phyloP scores from a whole-genome alignment of 1,140 invertebrate species.

The Psilanteris sp. region DNA sequence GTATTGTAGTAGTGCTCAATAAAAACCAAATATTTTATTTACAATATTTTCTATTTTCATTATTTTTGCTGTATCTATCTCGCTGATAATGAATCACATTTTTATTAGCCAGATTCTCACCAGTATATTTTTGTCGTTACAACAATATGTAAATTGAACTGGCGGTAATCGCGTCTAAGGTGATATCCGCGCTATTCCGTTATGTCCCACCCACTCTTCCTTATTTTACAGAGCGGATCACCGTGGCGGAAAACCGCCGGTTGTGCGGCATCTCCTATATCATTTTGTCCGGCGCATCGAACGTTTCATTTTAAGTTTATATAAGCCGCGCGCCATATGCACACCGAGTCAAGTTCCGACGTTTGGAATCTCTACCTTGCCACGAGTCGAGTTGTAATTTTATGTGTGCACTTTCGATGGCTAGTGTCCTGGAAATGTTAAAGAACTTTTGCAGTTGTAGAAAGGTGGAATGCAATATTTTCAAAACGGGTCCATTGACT shows the following conservation, averaged over 20 bases:
- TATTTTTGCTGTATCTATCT: too few species aligned
- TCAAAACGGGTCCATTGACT: too few species aligned
- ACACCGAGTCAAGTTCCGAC: slow-evolving; percentile 43
- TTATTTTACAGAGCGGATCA: slow-evolving; percentile 66
- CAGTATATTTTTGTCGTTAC: too few species aligned
- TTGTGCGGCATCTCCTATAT: slow-evolving; percentile 48
- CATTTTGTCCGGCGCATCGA: slow-evolving; percentile 50
- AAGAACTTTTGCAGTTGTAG: slow-evolving; percentile 23
- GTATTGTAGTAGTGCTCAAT: too few species aligned
- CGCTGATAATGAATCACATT: too few species aligned
- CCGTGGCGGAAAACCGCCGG: slow-evolving; percentile 56
- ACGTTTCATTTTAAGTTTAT: slow-evolving; percentile 65
- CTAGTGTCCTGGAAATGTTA: slow-evolving; percentile 43
- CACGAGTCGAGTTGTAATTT: slow-evolving; percentile 38
- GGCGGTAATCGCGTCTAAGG: slow-evolving; percentile 36
- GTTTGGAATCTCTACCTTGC: slow-evolving; percentile 32
- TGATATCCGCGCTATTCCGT: slow-evolving; percentile 64
- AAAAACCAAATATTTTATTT: too few species aligned
- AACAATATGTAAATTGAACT: slow-evolving; percentile 37
- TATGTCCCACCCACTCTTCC: slow-evolving; percentile 66
- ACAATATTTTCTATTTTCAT: too few species aligned
- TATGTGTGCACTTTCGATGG: slow-evolving; percentile 16
- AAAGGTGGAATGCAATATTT: too few species aligned
- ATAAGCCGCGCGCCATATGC: slow-evolving; percentile 53
- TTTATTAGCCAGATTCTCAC: too few species aligned